Evolutionary conservation across 2,113 vertebrate species (phyloP).

Genomic region (Sialia sialis): DNA sequence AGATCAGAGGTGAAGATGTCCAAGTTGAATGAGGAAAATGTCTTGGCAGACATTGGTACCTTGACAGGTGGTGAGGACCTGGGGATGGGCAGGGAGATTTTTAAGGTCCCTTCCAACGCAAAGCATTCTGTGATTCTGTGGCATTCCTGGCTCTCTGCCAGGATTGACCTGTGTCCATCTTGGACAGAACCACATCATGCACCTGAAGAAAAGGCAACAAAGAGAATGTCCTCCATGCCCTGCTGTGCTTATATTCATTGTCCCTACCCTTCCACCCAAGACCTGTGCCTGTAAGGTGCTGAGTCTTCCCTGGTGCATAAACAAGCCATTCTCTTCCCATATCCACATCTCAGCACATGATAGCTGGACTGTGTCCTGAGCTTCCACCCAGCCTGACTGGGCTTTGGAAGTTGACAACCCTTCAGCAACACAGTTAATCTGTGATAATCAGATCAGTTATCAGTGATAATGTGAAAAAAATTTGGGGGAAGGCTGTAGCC

Average conservation of each 20-base stretch:
- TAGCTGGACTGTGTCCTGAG: neutral
- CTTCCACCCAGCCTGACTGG: neutral
- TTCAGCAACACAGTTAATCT: neutral
- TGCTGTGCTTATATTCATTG: neutral
- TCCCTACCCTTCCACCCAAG: neutral
- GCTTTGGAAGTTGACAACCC: neutral
- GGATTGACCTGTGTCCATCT: neutral
- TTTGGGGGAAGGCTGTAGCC: neutral
- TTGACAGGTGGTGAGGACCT: neutral
- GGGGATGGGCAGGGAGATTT: neutral
- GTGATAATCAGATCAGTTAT: neutral
- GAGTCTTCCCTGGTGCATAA: neutral
- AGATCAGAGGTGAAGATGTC: neutral
- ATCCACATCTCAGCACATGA: neutral
- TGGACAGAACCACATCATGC: neutral
- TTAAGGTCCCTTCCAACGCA: neutral
- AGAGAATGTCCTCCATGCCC: neutral
- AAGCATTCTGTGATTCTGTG: neutral
- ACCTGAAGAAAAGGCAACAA: neutral
- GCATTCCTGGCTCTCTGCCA: neutral
- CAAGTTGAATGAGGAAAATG: neutral
- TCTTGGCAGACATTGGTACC: neutral
- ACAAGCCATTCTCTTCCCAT: neutral
- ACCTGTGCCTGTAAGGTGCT: neutral
- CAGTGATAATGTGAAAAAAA: neutral